These are phyloP conservation scores for Chrysocyon brachyurus DNA, from an alignment of 2,797 vertebrate species.

Conservation along the genomic window DNA sequence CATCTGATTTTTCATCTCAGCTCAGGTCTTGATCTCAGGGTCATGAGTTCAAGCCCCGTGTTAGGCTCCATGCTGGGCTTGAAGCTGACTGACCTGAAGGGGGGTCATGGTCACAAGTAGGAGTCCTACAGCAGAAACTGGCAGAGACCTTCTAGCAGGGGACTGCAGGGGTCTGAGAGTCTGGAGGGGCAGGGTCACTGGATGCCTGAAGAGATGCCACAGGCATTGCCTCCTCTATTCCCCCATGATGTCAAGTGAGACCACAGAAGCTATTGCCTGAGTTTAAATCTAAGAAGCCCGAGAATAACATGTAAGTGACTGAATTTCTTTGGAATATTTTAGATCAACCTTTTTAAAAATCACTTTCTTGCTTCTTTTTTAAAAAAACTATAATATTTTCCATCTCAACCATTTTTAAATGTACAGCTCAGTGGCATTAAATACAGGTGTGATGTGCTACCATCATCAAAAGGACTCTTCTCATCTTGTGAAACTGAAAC, in stretches of 20 bases:
- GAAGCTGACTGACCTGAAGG: neutral
- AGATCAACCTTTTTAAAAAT: neutral
- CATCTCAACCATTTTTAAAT: neutral
- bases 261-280: neutral
- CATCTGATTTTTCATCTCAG: too few relatives aligned
- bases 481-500: neutral
- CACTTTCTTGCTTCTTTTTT: neutral
- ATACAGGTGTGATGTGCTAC: fast-evolving
- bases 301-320: neutral
- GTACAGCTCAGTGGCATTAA: neutral
- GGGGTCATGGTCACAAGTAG: neutral
- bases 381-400: neutral
- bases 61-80: neutral
- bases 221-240: fast-evolving
- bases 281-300: neutral
- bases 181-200: neutral
- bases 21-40: neutral
- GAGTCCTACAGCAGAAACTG: neutral
- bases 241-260: neutral
- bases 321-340: neutral
- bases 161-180: neutral
- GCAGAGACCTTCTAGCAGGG: neutral
- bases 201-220: neutral
- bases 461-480: neutral
- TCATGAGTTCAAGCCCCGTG: neutral